Evolutionary conservation across 2,888 invertebrate genomes (phyloP).

Genomic region (Philereme transversata): DNA sequence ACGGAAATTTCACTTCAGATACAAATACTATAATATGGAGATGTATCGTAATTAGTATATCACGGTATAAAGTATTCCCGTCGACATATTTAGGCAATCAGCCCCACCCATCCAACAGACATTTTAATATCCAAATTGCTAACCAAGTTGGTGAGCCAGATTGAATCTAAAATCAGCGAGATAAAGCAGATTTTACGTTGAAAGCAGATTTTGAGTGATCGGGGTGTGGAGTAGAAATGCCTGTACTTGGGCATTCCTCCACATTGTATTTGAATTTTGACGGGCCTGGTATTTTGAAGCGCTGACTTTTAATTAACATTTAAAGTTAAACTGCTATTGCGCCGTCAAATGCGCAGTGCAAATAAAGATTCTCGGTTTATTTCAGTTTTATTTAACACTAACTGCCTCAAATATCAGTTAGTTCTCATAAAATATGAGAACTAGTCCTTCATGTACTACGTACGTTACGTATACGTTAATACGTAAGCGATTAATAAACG

Average conservation of each 20-base stretch:
- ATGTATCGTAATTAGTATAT: too few species aligned
- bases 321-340: slow-evolving; percentile 6
- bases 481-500: too few species aligned
- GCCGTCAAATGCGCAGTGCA: background rate
- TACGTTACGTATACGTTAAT: too few species aligned
- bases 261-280: slow-evolving; percentile 26
- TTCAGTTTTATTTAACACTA: too few species aligned
- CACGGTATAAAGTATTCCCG: too few species aligned
- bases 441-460: too few species aligned
- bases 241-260: slow-evolving; percentile 25
- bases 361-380: background rate
- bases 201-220: background rate
- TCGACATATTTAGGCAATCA: too few species aligned
- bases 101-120: background rate
- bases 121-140: background rate
- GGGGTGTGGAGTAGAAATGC: slow-evolving; percentile 23
- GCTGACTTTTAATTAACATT: slow-evolving; percentile 24
- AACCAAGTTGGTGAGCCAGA: background rate
- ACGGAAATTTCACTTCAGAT: background rate
- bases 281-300: slow-evolving; percentile 21
- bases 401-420: too few species aligned
- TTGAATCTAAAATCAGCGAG: background rate
- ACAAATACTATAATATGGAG: too few species aligned
- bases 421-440: too few species aligned
- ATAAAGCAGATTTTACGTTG: slow-evolving; percentile 2